Evolutionary conservation across 1,140 invertebrate species (phyloP), one percentile per base, ranked within the genome.

Genomic region (Heliconius eleuchia): DNA sequence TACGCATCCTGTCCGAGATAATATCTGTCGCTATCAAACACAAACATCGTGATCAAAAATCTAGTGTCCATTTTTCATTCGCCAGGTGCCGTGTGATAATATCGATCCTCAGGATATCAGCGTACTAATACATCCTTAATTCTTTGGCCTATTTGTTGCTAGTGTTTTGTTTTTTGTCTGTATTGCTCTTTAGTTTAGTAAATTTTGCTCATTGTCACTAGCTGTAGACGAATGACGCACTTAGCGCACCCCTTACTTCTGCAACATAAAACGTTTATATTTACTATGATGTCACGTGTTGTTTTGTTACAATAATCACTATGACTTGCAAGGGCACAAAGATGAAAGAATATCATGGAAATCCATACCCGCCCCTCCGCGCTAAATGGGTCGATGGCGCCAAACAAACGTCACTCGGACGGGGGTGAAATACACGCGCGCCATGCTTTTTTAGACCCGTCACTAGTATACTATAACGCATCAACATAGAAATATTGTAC

Each of bases 331-430:
- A 89, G 85, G 85, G 82, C 85, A 91, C 87, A 90, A 89, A 92
- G 42, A 46, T 46, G 13, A 46, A 46, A 46, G 88, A 90, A 90
- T 90, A 86, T 88, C 79, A 85, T 87, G 84, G 83, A 90, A 82
- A 86, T 81, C 85, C 84, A 91, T 87, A 88, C 89, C 88, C 89
- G 89, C 89, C 88, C 86, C 89, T 85, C 86, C 84, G 87, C 86
- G 88, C 90, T 92, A 93, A 91, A 91, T 93, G 92, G 92, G 92
- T 93, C 92, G 92, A 94, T 94, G 92, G 92, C 92, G 92, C 91
- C 91, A 94, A 94, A 84, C 79, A 80, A 92, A 93, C 92, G 91
- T 93, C 92, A 93, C 81, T 82, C 82, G 79, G 80, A 83, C 76
- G 83, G 91, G 84, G 88, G 90, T 87, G 80, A 86, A 79, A 84